Evolutionary conservation across 2,888 invertebrate genomes (phyloP).

Genomic region (Altica lythri): DNA sequence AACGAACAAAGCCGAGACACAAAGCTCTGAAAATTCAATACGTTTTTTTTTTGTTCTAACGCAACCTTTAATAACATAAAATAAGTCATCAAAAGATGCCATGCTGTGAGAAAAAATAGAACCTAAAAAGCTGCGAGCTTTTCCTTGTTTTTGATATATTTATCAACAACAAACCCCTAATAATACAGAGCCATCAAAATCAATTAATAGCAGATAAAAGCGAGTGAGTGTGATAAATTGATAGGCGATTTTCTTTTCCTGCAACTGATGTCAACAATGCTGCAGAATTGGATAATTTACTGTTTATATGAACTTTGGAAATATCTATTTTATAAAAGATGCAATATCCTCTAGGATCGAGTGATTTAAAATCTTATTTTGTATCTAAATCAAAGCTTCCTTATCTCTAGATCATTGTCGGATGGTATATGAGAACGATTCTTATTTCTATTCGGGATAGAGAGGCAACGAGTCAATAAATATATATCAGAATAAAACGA

Average conservation of each 20-base stretch:
- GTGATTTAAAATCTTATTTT: too few relatives aligned
- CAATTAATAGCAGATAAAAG: constrained; percentile 14
- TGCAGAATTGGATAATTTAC: too few relatives aligned
- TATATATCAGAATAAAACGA: neutral
- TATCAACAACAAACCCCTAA: constrained; percentile 11
- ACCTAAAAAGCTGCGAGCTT: neutral
- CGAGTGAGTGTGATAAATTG: constrained; percentile 11
- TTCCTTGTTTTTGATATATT: constrained; percentile 8
- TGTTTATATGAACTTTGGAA: too few relatives aligned
- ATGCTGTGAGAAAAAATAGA: constrained; percentile 6
- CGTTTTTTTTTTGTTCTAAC: constrained; percentile 5
- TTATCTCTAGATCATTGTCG: too few relatives aligned
- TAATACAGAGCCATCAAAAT: constrained; percentile 14
- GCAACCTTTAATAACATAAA: constrained; percentile 4
- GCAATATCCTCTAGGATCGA: too few relatives aligned
- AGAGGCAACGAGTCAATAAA: neutral
- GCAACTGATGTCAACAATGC: too few relatives aligned
- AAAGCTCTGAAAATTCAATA: constrained; percentile 1
- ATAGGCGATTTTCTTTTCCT: constrained; percentile 12
- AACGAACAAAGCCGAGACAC: neutral
- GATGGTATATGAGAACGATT: neutral
- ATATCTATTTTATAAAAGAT: too few relatives aligned
- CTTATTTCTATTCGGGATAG: neutral
- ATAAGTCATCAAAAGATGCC: constrained; percentile 12
- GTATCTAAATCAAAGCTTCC: too few relatives aligned